Evolutionary conservation across 1,140 invertebrate species (phyloP), one percentile per base, ranked within the genome.

Genomic region (Euwallacea similis): DNA sequence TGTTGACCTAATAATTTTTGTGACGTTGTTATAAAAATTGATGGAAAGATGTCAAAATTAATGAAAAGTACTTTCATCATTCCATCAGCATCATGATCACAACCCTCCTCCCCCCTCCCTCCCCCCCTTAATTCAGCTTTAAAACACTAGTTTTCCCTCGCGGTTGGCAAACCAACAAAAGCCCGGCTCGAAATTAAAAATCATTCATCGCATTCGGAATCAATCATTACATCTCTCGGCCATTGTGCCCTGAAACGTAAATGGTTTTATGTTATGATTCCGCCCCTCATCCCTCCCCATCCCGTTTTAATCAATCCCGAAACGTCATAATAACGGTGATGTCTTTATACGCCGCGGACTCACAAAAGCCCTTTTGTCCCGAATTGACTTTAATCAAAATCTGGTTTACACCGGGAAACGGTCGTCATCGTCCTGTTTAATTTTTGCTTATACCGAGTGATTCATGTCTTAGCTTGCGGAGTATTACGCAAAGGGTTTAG

Each of bases 131-230:
- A 33, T 33, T 33, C 21, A 33, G 21, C 21, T 33, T 33, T 33
- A 33, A 33, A 33, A 33, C 21, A 33, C 21, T 33, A 33, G 1
- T 33, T 33, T 13, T 50, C 10, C 10, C 47, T 50, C 47, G 13
- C 10, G 21, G 21, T 33, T 33, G 21, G 21, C 21, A 33, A 47
- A 43, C 7, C 33, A 64, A 64, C 62, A 64, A 64, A 46, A 50
- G 62, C 62, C 42, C 13, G 7, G 62, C 55, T 65, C 66, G 71
- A 70, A 76, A 77, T 77, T 77, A 77, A 77, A 77, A 77, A 77
- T 77, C 76, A 72, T 77, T 76, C 76, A 71, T 76, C 72, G 72
- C 72, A 71, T 74, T 76, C 75, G 69, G 67, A 77, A 77, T 77
- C 76, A 77, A 77, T 77, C 76, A 77, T 74, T 72, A 74, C 75